Evolutionary conservation across 2,113 vertebrate genomes (phyloP), one percentile per base, ranked within the genome.

Genomic region (Brachyhypopomus occidentalis): DNA sequence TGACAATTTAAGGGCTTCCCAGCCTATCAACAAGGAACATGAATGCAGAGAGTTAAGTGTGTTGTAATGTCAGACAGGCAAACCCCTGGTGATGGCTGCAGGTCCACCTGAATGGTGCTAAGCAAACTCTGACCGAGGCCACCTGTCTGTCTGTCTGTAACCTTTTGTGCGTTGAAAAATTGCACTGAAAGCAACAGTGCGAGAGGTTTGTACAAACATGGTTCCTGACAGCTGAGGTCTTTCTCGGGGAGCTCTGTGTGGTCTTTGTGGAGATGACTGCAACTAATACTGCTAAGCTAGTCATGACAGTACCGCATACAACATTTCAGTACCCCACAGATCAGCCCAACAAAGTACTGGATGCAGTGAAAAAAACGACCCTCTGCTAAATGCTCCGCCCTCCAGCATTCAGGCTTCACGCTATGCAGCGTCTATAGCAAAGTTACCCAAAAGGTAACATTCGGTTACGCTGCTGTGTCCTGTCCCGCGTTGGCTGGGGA

Each of bases 371-470:
- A 8, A 7, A 34, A 67, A 67, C 9, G 11, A 5, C 5, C 41
- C 5, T 6, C 5, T 11, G 34, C 63, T 22, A 45, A 45, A 59
- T 3, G 27, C 45, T 19, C 63, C 34, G 16, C 23, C 1, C 22
- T 79, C 27, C n/a, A 17, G 19, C 56, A 27, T 16, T 79, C 67
- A 52, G n/a, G 17, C 2, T 25, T 12, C 72, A 25, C 16, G n/a
- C 79, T 6, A 3, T 41, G 6, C 36, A 41, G n/a, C 36, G 16
- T 19, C 60, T 45, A 56, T 25, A 69, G n/a, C 48, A 20, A 41
- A 3, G 34, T 30, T 30, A 30, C 41, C 9, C 34, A 30, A 59
- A 72, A 69, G 72, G 79, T 75, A 75, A 75, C 60, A 75, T 75
- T 81, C 34, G 36, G 45, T 58, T 12, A 58, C 63, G 66, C 23